These are phyloP conservation scores for Gobius niger DNA, from an alignment of 2,113 vertebrate species.

Conservation along the genomic window DNA sequence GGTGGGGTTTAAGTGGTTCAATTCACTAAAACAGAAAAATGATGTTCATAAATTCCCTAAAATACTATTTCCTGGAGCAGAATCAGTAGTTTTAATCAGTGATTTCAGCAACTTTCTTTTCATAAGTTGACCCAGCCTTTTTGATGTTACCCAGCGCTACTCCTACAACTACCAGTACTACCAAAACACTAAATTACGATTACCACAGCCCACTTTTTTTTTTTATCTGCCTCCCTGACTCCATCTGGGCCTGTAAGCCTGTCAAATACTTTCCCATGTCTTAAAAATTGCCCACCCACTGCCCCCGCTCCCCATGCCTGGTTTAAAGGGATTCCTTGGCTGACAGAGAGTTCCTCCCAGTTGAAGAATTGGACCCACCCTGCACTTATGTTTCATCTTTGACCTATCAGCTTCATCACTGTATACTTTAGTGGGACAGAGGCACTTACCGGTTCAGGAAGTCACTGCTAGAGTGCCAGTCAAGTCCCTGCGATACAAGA, in stretches of 20 bases:
- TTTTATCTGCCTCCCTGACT: background rate
- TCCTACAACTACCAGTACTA: too few relatives aligned
- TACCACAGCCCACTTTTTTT: background rate
- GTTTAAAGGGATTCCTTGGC: slow-evolving; percentile 46
- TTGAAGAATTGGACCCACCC: slow-evolving; percentile 36
- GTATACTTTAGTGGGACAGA: background rate
- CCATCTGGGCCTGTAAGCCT: slow-evolving; percentile 4
- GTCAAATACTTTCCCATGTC: slow-evolving; percentile 25
- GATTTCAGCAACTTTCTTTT: too few relatives aligned
- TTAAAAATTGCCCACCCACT: slow-evolving; percentile 48
- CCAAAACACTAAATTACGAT: background rate
- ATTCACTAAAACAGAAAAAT: too few relatives aligned
- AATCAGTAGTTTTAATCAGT: too few relatives aligned
- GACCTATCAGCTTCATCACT: slow-evolving; percentile 11
- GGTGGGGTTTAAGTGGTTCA: too few relatives aligned
- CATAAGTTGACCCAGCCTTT: too few relatives aligned
- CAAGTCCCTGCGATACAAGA: slow-evolving; percentile 76
- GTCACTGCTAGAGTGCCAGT: slow-evolving; percentile 74
- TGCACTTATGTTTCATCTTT: slow-evolving; percentile 27
- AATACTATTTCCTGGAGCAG: too few relatives aligned
- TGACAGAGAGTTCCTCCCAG: slow-evolving; percentile 31
- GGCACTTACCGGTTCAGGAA: slow-evolving; percentile 78
- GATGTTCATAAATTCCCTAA: too few relatives aligned
- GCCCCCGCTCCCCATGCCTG: slow-evolving; percentile 9
- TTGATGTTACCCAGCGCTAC: too few relatives aligned